Conservation (phyloP, 2,888 invertebrate species). For the Drosophila cyrtoloma region DNA sequence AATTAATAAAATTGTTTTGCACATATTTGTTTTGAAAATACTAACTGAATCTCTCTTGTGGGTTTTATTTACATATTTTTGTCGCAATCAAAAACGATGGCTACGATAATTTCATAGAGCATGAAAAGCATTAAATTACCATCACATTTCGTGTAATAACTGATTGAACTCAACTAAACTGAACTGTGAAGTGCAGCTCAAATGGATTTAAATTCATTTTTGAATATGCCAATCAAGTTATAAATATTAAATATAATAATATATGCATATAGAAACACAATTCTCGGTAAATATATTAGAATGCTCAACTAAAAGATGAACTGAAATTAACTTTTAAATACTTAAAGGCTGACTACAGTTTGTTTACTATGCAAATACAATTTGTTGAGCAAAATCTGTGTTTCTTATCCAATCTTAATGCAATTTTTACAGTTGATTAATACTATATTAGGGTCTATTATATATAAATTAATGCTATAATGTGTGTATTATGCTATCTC, state of each 20-base stretch:
- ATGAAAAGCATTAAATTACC: conserved; percentile 10
- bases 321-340: background rate
- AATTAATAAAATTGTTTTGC: conserved; percentile 59
- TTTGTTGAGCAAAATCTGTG: too few relatives aligned
- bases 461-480: background rate
- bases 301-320: background rate
- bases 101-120: background rate
- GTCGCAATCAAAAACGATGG: background rate
- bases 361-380: too few relatives aligned
- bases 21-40: background rate
- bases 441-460: background rate
- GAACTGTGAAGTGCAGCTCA: conserved; percentile 2
- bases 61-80: conserved; percentile 55
- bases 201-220: background rate
- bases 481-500: background rate
- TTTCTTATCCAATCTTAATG: background rate
- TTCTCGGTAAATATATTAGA: background rate
- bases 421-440: background rate
- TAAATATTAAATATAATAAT: background rate
- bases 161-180: conserved; percentile 5
- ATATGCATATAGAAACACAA: background rate
- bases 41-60: conserved; percentile 5
- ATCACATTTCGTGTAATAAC: conserved; percentile 1
- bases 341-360: background rate
- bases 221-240: background rate